Conservation (phyloP, 2,797 vertebrate species). For the Prunella strophiata region DNA sequence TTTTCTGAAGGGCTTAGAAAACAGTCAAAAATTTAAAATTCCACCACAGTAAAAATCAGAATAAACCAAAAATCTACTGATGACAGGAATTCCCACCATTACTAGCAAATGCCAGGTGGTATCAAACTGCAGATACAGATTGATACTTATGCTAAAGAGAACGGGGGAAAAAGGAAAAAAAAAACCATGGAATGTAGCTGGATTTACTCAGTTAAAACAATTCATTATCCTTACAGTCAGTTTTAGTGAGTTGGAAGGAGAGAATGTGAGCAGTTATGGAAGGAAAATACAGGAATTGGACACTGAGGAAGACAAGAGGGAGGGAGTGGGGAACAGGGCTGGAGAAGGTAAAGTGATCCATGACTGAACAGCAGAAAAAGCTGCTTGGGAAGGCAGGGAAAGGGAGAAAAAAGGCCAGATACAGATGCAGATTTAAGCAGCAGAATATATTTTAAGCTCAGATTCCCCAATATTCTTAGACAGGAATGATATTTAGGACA, state of each 20-base stretch:
- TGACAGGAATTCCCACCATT: neutral
- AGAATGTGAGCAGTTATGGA: neutral
- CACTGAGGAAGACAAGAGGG: neutral
- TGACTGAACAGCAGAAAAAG: neutral
- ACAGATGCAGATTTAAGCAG: neutral
- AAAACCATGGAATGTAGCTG: fast-evolving
- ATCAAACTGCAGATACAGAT: neutral
- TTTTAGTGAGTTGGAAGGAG: neutral
- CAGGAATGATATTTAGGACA: neutral
- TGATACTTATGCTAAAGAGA: neutral
- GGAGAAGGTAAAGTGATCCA: neutral
- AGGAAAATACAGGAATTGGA: neutral
- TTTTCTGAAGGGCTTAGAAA: neutral
- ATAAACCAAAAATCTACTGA: neutral
- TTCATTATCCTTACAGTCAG: neutral
- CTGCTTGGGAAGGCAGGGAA: neutral
- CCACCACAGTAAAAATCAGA: neutral
- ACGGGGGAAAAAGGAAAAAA: fast-evolving
- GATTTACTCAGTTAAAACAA: neutral
- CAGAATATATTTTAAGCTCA: neutral
- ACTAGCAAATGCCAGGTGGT: neutral
- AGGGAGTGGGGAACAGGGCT: neutral
- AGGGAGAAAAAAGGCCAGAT: neutral
- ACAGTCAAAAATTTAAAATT: neutral
- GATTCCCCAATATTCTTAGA: neutral